A percentile compares a stretch with the other conserved stretches of the same genome.
phyloP scores from a whole-genome alignment of 2,113 vertebrate genomes.

The Rhagologus leucostigma region DNA sequence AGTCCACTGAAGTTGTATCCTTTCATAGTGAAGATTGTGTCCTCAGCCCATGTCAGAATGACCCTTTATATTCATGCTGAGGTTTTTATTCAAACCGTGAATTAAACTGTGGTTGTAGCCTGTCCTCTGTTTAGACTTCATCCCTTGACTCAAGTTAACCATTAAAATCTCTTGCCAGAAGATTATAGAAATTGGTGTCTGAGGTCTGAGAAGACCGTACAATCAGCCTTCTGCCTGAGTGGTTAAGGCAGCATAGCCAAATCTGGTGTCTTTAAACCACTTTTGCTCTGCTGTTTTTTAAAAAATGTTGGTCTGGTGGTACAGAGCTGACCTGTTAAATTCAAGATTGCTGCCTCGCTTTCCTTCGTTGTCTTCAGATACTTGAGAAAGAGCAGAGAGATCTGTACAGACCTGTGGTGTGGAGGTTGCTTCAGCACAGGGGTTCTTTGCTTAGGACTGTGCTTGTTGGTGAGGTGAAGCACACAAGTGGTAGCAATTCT shows the following conservation, averaged over 20 bases:
- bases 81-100: not conserved
- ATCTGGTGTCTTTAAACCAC: not conserved
- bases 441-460: not conserved
- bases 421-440: not conserved
- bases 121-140: not conserved
- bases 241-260: not conserved
- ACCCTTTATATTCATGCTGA: not conserved
- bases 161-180: not conserved
- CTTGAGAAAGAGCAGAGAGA: not conserved
- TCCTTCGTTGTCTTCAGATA: not conserved
- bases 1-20: not conserved
- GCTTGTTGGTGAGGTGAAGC: not conserved
- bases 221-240: not conserved
- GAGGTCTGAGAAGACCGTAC: not conserved
- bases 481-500: not conserved
- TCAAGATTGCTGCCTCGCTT: not conserved
- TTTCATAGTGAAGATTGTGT: not conserved
- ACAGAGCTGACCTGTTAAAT: not conserved
- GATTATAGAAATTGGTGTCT: not conserved
- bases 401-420: rapidly evolving
- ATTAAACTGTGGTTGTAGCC: not conserved
- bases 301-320: not conserved
- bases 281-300: not conserved
- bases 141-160: not conserved
- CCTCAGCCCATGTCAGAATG: not conserved